A percentile compares a stretch with the other conserved stretches of the same genome.
Evolutionary conservation across 1,140 invertebrate genomes (phyloP).

Genomic region (Periplaneta americana): DNA sequence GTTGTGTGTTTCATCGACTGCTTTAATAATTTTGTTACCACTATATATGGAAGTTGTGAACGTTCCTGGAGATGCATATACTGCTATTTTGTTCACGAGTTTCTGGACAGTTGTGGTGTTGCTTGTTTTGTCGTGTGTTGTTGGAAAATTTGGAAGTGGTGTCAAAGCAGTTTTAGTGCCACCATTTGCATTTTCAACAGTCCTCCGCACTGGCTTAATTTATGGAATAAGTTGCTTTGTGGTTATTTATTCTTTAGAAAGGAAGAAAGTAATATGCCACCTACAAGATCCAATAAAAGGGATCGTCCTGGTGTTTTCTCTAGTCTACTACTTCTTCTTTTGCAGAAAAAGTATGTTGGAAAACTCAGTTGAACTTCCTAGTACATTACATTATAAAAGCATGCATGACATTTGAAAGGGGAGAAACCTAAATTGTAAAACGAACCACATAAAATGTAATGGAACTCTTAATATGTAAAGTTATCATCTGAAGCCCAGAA

Average conservation of each 20-base stretch:
- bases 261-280: constrained; percentile 48
- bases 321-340: constrained; percentile 54
- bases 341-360: constrained; percentile 52
- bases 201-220: constrained; percentile 22
- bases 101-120: constrained; percentile 1
- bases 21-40: constrained; percentile 16
- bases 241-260: constrained; percentile 33
- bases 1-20: constrained; percentile 10
- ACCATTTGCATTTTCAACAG: constrained; percentile 15
- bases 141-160: constrained; percentile 3
- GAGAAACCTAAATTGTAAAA: no score
- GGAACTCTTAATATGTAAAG: no score
- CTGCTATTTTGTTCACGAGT: constrained; percentile 10
- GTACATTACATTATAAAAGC: no score
- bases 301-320: constrained; percentile 47
- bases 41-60: constrained; percentile 17
- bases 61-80: constrained; percentile 18
- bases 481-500: no score
- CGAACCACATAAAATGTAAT: no score
- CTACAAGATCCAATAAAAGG: constrained; percentile 55
- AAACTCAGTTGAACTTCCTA: no score
- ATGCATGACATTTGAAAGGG: no score
- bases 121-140: constrained; percentile 2
- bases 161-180: constrained; percentile 16
- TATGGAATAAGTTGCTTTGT: constrained; percentile 23